phyloP scores from a whole-genome alignment of 1,140 invertebrate genomes.

The Megathymus violae region DNA sequence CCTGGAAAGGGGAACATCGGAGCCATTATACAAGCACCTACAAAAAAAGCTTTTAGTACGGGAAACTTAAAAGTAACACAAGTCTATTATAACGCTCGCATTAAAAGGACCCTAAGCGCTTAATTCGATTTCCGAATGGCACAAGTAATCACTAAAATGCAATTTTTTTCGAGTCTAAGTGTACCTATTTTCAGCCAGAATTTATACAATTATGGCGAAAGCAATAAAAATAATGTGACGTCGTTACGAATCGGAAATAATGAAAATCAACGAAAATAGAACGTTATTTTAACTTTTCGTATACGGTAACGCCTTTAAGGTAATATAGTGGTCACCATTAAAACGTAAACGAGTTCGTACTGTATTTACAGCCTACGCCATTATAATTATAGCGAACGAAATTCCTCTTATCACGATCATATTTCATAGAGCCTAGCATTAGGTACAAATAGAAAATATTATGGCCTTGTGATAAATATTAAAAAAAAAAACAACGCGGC shows the following conservation, averaged over 20 bases:
- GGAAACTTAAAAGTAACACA: conserved; percentile 9
- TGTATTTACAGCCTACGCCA: conserved; percentile 68
- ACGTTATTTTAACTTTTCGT: conserved; percentile 10
- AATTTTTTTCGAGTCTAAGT: conserved; percentile 33
- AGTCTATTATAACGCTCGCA: conserved; percentile 19
- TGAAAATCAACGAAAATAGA: conserved; percentile 26
- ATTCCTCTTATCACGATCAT: conserved; percentile 75
- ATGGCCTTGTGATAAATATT: conserved; percentile 48
- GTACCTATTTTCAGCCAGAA: conserved; percentile 1
- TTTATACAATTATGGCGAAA: conserved; percentile 1
- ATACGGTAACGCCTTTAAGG: conserved; percentile 51
- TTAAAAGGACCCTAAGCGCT: conserved; percentile 1
- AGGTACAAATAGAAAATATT: conserved; percentile 58
- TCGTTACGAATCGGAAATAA: conserved; percentile 22
- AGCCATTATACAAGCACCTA: conserved; percentile 4
- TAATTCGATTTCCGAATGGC: conserved; percentile 18
- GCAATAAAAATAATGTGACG: conserved; percentile 35
- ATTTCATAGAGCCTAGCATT: conserved; percentile 69
- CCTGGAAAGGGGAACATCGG: background rate
- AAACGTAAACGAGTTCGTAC: conserved; percentile 64
- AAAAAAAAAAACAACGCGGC: conserved; percentile 48
- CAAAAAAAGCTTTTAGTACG: conserved; percentile 18
- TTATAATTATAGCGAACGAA: conserved; percentile 75
- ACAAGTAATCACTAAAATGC: conserved; percentile 21
- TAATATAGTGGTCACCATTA: conserved; percentile 79